Conservation (phyloP, 2,113 vertebrate genomes). For the Syngnathoides biaculeatus region DNA sequence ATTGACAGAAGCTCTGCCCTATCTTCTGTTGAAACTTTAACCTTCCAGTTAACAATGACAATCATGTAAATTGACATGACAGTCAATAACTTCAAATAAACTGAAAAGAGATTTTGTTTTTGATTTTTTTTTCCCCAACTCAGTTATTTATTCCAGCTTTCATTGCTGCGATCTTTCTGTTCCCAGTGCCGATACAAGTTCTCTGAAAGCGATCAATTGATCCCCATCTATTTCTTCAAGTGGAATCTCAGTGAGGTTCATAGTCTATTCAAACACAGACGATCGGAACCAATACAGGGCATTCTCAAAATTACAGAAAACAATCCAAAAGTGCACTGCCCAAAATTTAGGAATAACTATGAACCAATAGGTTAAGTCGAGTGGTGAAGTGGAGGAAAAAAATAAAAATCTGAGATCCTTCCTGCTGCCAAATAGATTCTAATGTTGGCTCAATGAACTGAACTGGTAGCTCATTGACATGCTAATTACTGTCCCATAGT, state of each 20-base stretch:
- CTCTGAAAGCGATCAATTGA: constrained; percentile 21
- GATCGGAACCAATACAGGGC: not conserved
- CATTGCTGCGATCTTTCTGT: constrained; percentile 29
- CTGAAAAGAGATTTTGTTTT: not conserved
- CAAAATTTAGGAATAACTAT: not conserved
- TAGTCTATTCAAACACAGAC: constrained; percentile 24
- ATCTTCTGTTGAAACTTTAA: not conserved
- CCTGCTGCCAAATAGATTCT: constrained; percentile 11
- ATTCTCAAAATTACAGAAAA: not conserved
- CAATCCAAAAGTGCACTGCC: not conserved
- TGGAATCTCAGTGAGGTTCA: constrained; percentile 13
- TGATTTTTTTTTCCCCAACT: constrained; percentile 24
- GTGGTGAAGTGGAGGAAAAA: constrained; percentile 13
- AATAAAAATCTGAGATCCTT: constrained; percentile 4
- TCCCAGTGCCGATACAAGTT: constrained; percentile 29
- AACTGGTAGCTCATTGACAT: constrained; percentile 39
- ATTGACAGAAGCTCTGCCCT: too few species aligned
- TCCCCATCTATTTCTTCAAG: constrained; percentile 17
- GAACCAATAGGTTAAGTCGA: constrained; percentile 1
- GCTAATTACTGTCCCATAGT: constrained; percentile 35
- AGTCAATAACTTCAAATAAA: not conserved
- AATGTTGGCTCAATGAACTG: constrained; percentile 13
- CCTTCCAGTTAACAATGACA: not conserved
- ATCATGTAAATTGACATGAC: not conserved
- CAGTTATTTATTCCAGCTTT: constrained; percentile 38